These are phyloP conservation scores for Acanthosepion esculentum DNA, from an alignment of 2,888 invertebrate genomes.

Conservation along the genomic window DNA sequence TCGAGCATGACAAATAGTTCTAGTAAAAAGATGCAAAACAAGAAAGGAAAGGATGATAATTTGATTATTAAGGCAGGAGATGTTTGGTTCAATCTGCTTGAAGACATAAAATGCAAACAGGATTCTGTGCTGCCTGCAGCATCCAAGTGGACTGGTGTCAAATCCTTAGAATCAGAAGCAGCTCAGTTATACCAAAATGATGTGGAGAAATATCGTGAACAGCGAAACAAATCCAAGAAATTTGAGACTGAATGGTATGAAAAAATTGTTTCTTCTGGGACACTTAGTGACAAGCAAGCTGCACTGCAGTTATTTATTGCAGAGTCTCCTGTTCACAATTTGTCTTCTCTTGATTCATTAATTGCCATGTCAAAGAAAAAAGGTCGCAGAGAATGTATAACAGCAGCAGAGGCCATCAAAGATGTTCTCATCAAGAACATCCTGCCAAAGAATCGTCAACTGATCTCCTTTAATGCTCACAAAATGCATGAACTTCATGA, in stretches of 20 bases:
- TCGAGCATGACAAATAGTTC: slow-evolving; percentile 60
- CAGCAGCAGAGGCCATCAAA: slow-evolving; percentile 84
- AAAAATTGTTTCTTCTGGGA: slow-evolving; percentile 84
- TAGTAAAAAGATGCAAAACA: slow-evolving; percentile 47
- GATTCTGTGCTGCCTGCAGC: background rate
- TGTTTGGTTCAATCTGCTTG: slow-evolving; percentile 58
- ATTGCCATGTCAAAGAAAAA: slow-evolving; percentile 86
- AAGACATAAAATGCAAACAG: slow-evolving; percentile 57
- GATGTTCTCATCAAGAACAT: slow-evolving; percentile 84
- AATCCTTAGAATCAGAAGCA: background rate
- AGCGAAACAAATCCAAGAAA: slow-evolving; percentile 64
- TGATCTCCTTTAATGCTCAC: slow-evolving; percentile 65
- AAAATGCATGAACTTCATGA: background rate
- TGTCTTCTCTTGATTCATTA: slow-evolving; percentile 82
- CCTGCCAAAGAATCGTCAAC: slow-evolving; percentile 73
- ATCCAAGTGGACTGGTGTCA: background rate
- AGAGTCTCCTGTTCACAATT: slow-evolving; percentile 87
- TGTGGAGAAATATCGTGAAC: slow-evolving; percentile 74
- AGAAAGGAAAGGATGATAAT: background rate
- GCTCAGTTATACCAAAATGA: background rate
- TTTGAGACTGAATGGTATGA: slow-evolving; percentile 73
- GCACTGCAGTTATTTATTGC: slow-evolving; percentile 87
- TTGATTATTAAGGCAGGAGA: slow-evolving; percentile 67
- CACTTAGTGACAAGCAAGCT: slow-evolving; percentile 88
- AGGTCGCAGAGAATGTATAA: slow-evolving; percentile 80